Evolutionary conservation across 92 coral and sea anemone species (phyloP).

Genomic region (Umimayanthus chanpuru): DNA sequence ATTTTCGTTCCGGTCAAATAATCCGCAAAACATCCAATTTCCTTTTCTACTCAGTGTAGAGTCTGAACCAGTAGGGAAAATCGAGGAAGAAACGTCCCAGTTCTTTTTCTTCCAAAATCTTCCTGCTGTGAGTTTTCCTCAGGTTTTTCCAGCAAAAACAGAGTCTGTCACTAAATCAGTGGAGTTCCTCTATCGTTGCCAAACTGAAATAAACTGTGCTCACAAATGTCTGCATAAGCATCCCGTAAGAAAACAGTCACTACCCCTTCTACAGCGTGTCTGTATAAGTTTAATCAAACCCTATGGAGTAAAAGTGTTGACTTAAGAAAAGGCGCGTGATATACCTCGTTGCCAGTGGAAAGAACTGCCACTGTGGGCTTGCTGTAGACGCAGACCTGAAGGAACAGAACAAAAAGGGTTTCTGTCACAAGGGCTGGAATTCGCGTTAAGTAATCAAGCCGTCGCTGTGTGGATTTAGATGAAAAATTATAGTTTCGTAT

Average conservation of each 20-base stretch:
- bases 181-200: not conserved
- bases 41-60: not conserved
- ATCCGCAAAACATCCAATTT: not conserved
- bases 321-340: not conserved
- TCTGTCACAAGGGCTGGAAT: too few relatives aligned
- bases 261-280: not conserved
- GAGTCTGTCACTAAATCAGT: not conserved
- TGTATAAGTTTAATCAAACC: not conserved
- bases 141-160: too few relatives aligned
- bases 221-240: not conserved
- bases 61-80: too few relatives aligned
- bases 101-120: too few relatives aligned
- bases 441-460: too few relatives aligned
- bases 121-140: too few relatives aligned
- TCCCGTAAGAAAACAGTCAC: not conserved
- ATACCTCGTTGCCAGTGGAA: conserved; percentile 96
- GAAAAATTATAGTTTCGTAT: too few relatives aligned
- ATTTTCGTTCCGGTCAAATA: not conserved
- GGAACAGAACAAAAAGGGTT: not conserved
- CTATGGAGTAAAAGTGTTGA: not conserved
- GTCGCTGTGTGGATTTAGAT: too few relatives aligned
- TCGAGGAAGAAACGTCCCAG: too few relatives aligned
- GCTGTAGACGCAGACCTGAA: conserved; percentile 71
- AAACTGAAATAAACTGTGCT: not conserved
- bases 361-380: conserved; percentile 93